These are phyloP conservation scores for Bombyx mandarina DNA, from an alignment of 1,140 invertebrate genomes.

Conservation along the genomic window DNA sequence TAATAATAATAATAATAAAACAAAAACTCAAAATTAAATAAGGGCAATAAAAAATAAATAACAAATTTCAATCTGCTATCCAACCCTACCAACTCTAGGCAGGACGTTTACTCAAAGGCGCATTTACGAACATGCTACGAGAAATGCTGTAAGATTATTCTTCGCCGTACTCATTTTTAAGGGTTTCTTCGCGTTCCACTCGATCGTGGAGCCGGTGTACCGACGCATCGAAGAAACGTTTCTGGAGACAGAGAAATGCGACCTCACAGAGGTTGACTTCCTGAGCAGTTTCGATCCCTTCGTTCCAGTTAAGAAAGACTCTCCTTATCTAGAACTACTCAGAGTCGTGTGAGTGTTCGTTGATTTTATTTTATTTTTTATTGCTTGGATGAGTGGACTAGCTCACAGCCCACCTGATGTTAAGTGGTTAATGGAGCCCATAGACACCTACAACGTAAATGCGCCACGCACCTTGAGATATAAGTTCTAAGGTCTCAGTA, in stretches of 20 bases:
- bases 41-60: too few species aligned
- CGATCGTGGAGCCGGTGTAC: constrained; percentile 32
- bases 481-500: too few species aligned
- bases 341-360: constrained; percentile 32
- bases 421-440: too few species aligned
- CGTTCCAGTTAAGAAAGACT: constrained; percentile 39
- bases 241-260: constrained; percentile 45
- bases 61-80: background rate
- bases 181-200: constrained; percentile 45
- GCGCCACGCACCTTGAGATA: too few species aligned
- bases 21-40: background rate
- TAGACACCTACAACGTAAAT: too few species aligned
- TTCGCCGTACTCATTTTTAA: constrained; percentile 10
- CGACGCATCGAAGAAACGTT: constrained; percentile 39
- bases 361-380: background rate
- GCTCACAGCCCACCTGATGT: too few species aligned
- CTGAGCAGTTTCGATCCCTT: constrained; percentile 29
- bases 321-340: constrained; percentile 43
- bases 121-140: too few species aligned
- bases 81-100: background rate
- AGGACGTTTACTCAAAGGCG: background rate
- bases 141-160: too few species aligned
- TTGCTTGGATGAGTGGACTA: background rate
- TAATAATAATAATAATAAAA: too few species aligned
- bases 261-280: constrained; percentile 38